Percentiles rank a stretch among this genome's conserved stretches.
Evolutionary conservation across 1,140 invertebrate genomes (phyloP).

Genomic region (Stegodyphus dumicola): DNA sequence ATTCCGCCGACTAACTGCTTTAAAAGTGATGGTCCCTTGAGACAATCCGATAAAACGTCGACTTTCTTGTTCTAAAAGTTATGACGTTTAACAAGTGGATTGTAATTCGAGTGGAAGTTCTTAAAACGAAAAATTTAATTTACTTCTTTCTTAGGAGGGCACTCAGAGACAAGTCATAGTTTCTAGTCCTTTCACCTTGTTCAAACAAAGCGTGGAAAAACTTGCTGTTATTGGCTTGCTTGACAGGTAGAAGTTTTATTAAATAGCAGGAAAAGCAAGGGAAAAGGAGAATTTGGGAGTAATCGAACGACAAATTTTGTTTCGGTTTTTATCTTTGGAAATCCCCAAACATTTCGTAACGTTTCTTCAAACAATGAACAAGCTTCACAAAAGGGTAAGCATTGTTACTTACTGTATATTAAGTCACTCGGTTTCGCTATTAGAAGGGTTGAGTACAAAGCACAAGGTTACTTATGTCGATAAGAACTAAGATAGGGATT

Average conservation of each 20-base stretch:
- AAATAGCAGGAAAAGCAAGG: not conserved
- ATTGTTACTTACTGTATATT: too few relatives aligned
- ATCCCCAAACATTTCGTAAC: constrained; percentile 10
- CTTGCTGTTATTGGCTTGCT: not conserved
- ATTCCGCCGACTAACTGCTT: not conserved
- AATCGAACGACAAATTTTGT: too few relatives aligned
- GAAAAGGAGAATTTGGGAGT: not conserved
- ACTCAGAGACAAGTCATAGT: not conserved
- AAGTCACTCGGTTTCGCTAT: too few relatives aligned
- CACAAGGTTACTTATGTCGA: too few relatives aligned
- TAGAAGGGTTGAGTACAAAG: too few relatives aligned
- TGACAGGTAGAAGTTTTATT: constrained; percentile 20
- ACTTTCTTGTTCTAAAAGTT: not conserved
- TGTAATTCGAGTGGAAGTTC: not conserved
- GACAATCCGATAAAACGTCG: not conserved
- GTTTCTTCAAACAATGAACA: not conserved
- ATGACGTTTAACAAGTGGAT: too few relatives aligned
- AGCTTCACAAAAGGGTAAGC: not conserved
- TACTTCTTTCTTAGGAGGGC: not conserved
- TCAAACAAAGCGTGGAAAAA: too few relatives aligned
- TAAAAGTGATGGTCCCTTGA: not conserved
- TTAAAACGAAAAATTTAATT: constrained; percentile 25
- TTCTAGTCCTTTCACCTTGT: not conserved
- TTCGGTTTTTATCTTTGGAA: not conserved
- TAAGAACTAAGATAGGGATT: too few relatives aligned